A percentile compares a stretch with the other conserved stretches of the same genome.
These are phyloP conservation scores for Ostrea edulis DNA, from an alignment of 1,140 invertebrate species.

Conservation along the genomic window DNA sequence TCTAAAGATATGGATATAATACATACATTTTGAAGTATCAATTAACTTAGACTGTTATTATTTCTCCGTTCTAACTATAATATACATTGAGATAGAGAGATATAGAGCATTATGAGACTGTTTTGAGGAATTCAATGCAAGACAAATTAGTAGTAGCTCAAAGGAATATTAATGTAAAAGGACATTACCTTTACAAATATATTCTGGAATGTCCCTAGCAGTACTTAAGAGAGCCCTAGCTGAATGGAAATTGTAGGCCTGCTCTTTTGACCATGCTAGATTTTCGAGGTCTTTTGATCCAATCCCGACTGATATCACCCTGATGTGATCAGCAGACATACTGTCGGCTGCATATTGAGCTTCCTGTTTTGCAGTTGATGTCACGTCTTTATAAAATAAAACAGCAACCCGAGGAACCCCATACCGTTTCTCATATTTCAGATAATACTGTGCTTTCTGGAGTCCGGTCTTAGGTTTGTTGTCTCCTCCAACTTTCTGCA, in stretches of 20 bases:
- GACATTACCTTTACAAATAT: neutral
- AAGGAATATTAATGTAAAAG: no score
- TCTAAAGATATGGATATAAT: no score
- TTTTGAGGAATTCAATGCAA: no score
- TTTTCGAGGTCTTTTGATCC: neutral
- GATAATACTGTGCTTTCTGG: neutral
- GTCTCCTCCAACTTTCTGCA: neutral
- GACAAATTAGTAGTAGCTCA: no score
- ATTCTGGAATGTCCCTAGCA: neutral
- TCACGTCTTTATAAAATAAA: conserved; percentile 1
- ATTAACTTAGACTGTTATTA: no score
- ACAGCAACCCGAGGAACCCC: neutral
- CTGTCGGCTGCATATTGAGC: neutral
- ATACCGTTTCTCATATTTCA: neutral
- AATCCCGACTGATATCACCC: neutral
- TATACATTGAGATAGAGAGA: no score
- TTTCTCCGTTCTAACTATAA: no score
- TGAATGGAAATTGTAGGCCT: neutral
- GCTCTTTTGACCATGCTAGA: neutral
- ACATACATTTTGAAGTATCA: no score
- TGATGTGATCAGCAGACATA: neutral
- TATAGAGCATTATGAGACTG: no score
- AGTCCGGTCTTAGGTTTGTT: neutral
- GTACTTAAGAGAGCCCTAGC: neutral
- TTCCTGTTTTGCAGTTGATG: neutral